A percentile compares a stretch with the other conserved stretches of the same genome.
phyloP scores from a whole-genome alignment of 30 jellyfish, hydroid and myxozoan species.

The Hydractinia symbiolongicarpus region DNA sequence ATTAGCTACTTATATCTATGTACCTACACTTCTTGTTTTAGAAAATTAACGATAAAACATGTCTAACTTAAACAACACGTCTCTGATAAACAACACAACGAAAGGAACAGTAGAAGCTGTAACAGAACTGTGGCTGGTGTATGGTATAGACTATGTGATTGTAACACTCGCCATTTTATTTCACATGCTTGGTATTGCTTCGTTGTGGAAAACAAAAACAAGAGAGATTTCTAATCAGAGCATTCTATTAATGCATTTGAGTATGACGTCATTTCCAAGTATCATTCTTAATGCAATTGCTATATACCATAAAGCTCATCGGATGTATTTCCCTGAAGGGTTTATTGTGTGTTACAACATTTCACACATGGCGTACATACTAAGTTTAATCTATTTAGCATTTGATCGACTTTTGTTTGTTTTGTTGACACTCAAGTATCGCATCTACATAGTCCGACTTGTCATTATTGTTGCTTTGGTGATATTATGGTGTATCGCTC shows the following conservation, averaged over 20 bases:
- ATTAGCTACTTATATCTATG: no score
- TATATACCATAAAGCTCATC: slow-evolving; percentile 1
- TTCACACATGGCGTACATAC: slow-evolving; percentile 35
- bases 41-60: no score
- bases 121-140: not conserved
- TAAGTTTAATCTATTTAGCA: slow-evolving; percentile 8
- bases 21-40: no score
- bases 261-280: slow-evolving; percentile 22
- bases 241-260: slow-evolving; percentile 11
- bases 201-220: not conserved
- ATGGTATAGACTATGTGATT: slow-evolving; percentile 10
- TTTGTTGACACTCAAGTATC: slow-evolving; percentile 13
- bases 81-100: no score
- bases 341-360: slow-evolving; percentile 5
- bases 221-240: slow-evolving; percentile 10
- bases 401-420: slow-evolving; percentile 23
- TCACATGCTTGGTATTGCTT: not conserved
- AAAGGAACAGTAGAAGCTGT: no score
- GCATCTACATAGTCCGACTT: not conserved
- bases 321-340: not conserved
- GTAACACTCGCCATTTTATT: slow-evolving; percentile 5
- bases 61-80: no score
- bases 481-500: not conserved
- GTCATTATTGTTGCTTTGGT: not conserved
- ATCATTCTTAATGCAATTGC: slow-evolving; percentile 15